These are phyloP conservation scores for Latrodectus hesperus DNA, from an alignment of 2,888 invertebrate species.

Conservation along the genomic window DNA sequence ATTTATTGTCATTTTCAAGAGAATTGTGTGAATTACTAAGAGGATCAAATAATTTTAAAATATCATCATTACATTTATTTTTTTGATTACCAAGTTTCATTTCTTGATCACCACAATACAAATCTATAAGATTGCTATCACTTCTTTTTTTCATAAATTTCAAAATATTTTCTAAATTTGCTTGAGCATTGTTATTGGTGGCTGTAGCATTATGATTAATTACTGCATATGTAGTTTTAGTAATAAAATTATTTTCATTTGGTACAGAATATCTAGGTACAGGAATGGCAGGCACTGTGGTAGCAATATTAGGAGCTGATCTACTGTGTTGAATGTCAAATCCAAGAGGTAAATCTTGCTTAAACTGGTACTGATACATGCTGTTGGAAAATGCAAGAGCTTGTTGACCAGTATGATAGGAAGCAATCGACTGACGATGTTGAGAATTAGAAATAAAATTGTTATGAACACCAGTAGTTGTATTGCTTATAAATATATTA, in stretches of 20 bases:
- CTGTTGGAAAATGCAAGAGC: conserved; percentile 50
- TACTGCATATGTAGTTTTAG: conserved; percentile 39
- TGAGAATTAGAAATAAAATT: conserved; percentile 13
- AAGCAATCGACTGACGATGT: conserved; percentile 3
- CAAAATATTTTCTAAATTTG: conserved; percentile 64
- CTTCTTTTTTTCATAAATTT: conserved; percentile 69
- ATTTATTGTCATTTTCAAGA: not conserved
- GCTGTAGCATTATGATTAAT: conserved; percentile 28
- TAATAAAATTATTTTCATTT: conserved; percentile 23
- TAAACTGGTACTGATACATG: conserved; percentile 47
- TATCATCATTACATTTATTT: conserved; percentile 58
- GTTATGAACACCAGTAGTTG: not conserved
- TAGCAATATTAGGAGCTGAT: conserved; percentile 45
- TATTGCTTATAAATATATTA: not conserved
- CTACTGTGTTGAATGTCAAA: conserved; percentile 54
- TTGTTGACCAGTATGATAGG: conserved; percentile 29
- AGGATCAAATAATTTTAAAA: conserved; percentile 68
- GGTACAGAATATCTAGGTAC: conserved; percentile 19
- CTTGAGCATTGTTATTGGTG: conserved; percentile 47
- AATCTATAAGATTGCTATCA: conserved; percentile 69
- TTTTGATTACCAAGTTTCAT: not conserved
- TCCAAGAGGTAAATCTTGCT: not conserved
- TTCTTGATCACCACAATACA: conserved; percentile 61
- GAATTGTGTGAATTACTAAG: conserved; percentile 16
- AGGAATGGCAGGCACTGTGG: conserved; percentile 11